Conservation (phyloP, 2,113 vertebrate genomes). For the Pica pica region DNA sequence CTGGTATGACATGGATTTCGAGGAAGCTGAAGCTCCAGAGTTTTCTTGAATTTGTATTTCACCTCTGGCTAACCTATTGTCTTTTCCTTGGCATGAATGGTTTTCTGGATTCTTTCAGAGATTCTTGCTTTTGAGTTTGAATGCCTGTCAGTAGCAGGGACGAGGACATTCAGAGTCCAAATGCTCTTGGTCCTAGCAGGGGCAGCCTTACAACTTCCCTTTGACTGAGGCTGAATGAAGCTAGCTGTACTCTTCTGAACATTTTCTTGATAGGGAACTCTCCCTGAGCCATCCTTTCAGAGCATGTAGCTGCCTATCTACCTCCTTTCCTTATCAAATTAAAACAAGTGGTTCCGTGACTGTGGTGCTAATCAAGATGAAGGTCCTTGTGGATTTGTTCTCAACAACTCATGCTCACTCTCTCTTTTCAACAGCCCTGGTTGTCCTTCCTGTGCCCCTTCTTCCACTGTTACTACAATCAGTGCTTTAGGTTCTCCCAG, state of each 20-base stretch:
- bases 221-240: not conserved
- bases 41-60: not conserved
- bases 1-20: not conserved
- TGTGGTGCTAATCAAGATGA: conserved; percentile 40
- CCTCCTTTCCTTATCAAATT: conserved; percentile 13
- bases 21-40: not conserved
- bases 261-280: not conserved
- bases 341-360: conserved; percentile 9
- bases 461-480: not conserved
- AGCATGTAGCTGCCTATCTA: conserved; percentile 13
- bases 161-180: not conserved
- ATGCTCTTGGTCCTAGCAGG: not conserved
- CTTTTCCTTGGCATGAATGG: not conserved
- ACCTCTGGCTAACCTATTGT: not conserved
- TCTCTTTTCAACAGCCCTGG: not conserved
- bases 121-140: not conserved
- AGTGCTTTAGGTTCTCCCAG: not conserved
- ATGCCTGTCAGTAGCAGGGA: not conserved
- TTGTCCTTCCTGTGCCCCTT: not conserved
- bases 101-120: not conserved
- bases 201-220: not conserved
- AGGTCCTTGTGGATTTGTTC: conserved; percentile 8
- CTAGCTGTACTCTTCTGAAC: not conserved
- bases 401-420: not conserved
- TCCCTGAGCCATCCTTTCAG: not conserved